These are phyloP conservation scores for Apodemus speciosus DNA, from an alignment of 2,113 vertebrate species.

Conservation along the genomic window DNA sequence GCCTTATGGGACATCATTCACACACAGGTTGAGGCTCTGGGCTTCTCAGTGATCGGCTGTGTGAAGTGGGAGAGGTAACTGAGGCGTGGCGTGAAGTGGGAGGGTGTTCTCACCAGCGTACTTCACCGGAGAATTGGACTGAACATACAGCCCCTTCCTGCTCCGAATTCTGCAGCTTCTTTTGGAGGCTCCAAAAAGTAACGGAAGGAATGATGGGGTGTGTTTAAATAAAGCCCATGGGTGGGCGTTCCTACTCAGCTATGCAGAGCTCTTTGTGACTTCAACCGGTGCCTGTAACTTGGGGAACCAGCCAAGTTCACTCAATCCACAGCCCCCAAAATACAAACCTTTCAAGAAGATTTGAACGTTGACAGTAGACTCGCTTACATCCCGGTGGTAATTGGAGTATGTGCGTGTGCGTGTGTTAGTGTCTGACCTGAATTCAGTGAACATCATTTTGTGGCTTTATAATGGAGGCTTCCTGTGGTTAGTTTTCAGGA, in stretches of 20 bases:
- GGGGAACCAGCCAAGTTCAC: not conserved
- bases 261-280: conserved; percentile 55
- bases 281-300: not conserved
- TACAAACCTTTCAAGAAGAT: conserved; percentile 64
- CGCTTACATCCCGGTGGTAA: conserved; percentile 42
- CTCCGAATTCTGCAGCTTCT: conserved; percentile 19
- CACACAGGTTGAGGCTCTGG: not conserved
- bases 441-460: conserved; percentile 36
- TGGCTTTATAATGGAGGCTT: not conserved
- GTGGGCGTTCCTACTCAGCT: conserved; percentile 63
- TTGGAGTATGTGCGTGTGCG: not conserved
- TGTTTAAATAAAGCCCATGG: conserved; percentile 69
- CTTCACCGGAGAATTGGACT: not conserved
- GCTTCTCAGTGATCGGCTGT: not conserved
- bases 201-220: not conserved
- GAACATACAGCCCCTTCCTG: not conserved
- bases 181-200: not conserved
- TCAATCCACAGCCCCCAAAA: conserved; percentile 16
- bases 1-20: not conserved
- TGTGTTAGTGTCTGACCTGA: conserved; percentile 43
- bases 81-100: not conserved
- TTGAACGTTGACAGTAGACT: conserved; percentile 54
- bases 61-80: not conserved
- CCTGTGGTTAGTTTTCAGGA: not conserved
- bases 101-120: not conserved